Conservation (phyloP, 2,113 vertebrate species). For the Sminthopsis crassicaudata region DNA sequence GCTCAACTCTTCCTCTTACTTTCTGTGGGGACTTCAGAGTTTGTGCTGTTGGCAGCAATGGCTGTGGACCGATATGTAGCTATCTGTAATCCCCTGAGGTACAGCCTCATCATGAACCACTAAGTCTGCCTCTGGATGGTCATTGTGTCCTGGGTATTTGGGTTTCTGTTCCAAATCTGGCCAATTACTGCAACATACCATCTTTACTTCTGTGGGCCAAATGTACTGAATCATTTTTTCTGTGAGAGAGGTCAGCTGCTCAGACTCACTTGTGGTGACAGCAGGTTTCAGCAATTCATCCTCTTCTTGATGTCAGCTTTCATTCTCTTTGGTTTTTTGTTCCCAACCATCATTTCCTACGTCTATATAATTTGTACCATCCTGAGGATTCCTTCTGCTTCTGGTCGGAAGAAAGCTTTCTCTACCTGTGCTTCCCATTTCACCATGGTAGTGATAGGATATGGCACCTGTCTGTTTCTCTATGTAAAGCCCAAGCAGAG, state of each 20-base stretch:
- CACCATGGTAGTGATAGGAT: background rate
- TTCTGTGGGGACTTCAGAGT: constrained; percentile 68
- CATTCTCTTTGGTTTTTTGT: constrained; percentile 3
- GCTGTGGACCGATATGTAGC: constrained; percentile 62
- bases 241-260: constrained; percentile 65
- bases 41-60: constrained; percentile 73
- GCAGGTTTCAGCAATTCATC: background rate
- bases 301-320: background rate
- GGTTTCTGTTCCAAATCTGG: constrained; percentile 51
- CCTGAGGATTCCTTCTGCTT: background rate
- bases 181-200: constrained; percentile 18
- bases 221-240: constrained; percentile 66
- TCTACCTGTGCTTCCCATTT: background rate
- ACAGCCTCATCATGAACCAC: constrained; percentile 60
- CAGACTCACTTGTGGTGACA: constrained; percentile 52
- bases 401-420: constrained; percentile 8
- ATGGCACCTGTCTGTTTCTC: constrained; percentile 11
- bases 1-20: constrained; percentile 73
- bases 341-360: background rate
- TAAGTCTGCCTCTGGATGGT: constrained; percentile 59
- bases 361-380: constrained; percentile 23
- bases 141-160: constrained; percentile 60
- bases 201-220: constrained; percentile 54
- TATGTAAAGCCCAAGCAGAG: constrained; percentile 19
- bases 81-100: constrained; percentile 61